Conservation (phyloP, 1,140 invertebrate genomes). For the Littorina saxatilis region DNA sequence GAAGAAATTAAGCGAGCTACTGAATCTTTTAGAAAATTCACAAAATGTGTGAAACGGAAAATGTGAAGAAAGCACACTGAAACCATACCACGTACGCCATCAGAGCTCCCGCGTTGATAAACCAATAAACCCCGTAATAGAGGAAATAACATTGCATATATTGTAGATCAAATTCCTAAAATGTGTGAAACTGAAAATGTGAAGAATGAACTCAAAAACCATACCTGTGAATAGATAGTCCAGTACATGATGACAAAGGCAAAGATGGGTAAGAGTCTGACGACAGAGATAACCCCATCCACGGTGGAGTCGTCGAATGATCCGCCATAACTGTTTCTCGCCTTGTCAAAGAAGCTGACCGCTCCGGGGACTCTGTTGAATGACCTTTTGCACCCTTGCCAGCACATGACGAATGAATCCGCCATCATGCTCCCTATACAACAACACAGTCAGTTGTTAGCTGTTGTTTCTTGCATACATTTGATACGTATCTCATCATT, state of each 20-base stretch:
- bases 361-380: slow-evolving; percentile 37
- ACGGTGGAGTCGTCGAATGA: slow-evolving; percentile 72
- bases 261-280: slow-evolving; percentile 71
- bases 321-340: slow-evolving; percentile 75
- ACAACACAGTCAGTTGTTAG: too few species aligned
- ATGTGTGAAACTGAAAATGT: too few species aligned
- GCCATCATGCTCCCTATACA: slow-evolving; percentile 25
- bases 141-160: background rate
- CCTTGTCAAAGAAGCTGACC: slow-evolving; percentile 68
- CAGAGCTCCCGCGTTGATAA: slow-evolving; percentile 76
- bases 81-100: slow-evolving; percentile 73
- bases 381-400: slow-evolving; percentile 37
- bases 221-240: slow-evolving; percentile 76
- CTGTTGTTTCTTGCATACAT: too few species aligned
- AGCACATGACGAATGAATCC: slow-evolving; percentile 38
- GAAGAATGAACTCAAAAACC: too few species aligned
- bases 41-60: too few species aligned
- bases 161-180: too few species aligned
- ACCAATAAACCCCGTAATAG: slow-evolving; percentile 75
- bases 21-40: too few species aligned
- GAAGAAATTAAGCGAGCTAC: too few species aligned
- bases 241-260: slow-evolving; percentile 75
- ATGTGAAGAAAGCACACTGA: too few species aligned
- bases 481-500: too few species aligned
- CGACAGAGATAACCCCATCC: slow-evolving; percentile 74